A percentile compares a stretch with the other conserved stretches of the same genome.
phyloP scores from a whole-genome alignment of 2,113 vertebrate species.

The Lycocorax pyrrhopterus region DNA sequence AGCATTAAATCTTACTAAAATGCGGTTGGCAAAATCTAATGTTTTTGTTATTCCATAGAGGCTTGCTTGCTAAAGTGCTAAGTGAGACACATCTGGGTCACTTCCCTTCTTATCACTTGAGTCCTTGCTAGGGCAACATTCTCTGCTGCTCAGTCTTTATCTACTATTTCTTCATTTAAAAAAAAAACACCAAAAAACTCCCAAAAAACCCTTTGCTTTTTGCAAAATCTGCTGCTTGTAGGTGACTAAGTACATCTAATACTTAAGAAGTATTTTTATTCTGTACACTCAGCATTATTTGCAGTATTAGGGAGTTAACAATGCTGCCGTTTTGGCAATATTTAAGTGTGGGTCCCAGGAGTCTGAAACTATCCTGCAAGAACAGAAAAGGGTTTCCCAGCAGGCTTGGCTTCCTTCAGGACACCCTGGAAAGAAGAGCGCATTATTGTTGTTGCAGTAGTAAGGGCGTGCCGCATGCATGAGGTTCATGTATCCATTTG shows the following conservation, averaged over 20 bases:
- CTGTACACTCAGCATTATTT: not conserved
- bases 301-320: not conserved
- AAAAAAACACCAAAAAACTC: not conserved
- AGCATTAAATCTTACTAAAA: not conserved
- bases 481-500: not conserved
- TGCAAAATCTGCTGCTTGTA: not conserved
- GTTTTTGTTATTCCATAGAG: not conserved
- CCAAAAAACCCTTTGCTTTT: not conserved
- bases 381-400: not conserved
- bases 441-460: not conserved
- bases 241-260: not conserved
- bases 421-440: not conserved
- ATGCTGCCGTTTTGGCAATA: not conserved
- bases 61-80: not conserved
- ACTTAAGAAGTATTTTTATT: not conserved
- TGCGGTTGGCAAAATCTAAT: not conserved
- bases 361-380: not conserved
- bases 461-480: fast-evolving
- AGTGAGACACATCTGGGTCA: not conserved
- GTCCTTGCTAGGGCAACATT: not conserved
- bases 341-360: not conserved
- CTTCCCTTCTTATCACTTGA: not conserved
- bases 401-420: not conserved
- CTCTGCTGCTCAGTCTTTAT: not conserved
- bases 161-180: not conserved